phyloP scores from a whole-genome alignment of 2,797 vertebrate species.

The Melanotaenia trifasciata region DNA sequence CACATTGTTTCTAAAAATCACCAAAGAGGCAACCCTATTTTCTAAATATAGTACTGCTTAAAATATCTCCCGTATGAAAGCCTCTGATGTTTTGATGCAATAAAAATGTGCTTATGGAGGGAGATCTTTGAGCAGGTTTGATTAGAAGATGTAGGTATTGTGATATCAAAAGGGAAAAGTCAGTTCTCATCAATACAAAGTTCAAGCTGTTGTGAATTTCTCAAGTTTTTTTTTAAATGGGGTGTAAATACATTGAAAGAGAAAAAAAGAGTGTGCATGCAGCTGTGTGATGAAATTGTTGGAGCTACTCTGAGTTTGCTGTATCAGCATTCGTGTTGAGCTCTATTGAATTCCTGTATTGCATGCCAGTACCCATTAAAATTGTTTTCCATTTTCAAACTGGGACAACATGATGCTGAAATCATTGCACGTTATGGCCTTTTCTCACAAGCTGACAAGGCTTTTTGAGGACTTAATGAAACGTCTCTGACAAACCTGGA shows the following conservation, averaged over 20 bases:
- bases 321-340: conserved; percentile 24
- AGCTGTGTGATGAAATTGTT: conserved; percentile 1
- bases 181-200: conserved; percentile 19
- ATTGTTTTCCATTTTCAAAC: background rate
- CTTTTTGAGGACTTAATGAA: background rate
- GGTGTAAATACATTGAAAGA: conserved; percentile 5
- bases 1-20: conserved; percentile 52
- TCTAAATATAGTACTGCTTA: conserved; percentile 28
- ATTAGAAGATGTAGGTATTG: background rate
- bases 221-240: conserved; percentile 14
- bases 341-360: conserved; percentile 9
- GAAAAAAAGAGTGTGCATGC: background rate
- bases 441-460: background rate
- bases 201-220: conserved; percentile 33
- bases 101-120: conserved; percentile 33
- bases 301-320: conserved; percentile 19
- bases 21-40: conserved; percentile 32
- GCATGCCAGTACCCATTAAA: background rate
- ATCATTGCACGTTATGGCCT: background rate
- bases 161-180: conserved; percentile 32
- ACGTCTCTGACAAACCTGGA: background rate
- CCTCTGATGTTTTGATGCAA: conserved; percentile 37
- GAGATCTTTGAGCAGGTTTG: conserved; percentile 5
- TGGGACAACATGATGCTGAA: background rate
- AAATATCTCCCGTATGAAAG: conserved; percentile 21